Evolutionary conservation across 2,888 invertebrate species (phyloP), one percentile per base, ranked within the genome.

Genomic region (Tromatobia lineatoria): DNA sequence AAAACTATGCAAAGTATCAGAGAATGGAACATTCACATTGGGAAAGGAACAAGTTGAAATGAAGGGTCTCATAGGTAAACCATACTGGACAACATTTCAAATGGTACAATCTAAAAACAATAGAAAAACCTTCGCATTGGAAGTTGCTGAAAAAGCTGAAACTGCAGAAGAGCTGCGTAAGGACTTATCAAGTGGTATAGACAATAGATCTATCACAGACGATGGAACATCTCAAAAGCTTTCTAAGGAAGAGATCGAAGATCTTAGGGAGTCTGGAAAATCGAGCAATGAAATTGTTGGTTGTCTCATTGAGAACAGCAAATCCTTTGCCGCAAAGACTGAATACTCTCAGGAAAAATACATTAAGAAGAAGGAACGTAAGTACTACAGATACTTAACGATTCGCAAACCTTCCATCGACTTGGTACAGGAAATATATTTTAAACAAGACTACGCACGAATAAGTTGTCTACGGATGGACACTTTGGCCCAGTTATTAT

Each of bases 321-420:
- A 96, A 87, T 98, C 99, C 0, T 99, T 99, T 93, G 95, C 96
- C 50, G 95, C 96, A 78, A 99, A 99, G 95, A 99, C 99, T 0
- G 98, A 97, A 90, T 99, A 96, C 93, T 97, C 97, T 0, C 98
- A 99, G 93, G 98, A 98, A 89, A 99, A 99, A 93, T 99, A 99
- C 93, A 95, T 99, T 59, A 97, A 97, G 90, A 99, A 99, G 93
- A 99, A 99, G 93, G 97, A 98, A 90, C 97, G 97, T 89, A 99
- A 99, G 94, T 99, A 99, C 94, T 97, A 96, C 91, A 97, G 97
- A 90, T 97, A 96, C 91, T 94, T 98, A 18, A 96, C 96, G 87
- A 95, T 99, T 67, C 94, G 97, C 6, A 96, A 95, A 91, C 99
- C 99, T 0, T 97, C 96, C 50, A 95, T 99, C 80, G 95, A 98